These are phyloP conservation scores for Oedothorax gibbosus DNA, from an alignment of 1,140 invertebrate genomes.

Conservation along the genomic window DNA sequence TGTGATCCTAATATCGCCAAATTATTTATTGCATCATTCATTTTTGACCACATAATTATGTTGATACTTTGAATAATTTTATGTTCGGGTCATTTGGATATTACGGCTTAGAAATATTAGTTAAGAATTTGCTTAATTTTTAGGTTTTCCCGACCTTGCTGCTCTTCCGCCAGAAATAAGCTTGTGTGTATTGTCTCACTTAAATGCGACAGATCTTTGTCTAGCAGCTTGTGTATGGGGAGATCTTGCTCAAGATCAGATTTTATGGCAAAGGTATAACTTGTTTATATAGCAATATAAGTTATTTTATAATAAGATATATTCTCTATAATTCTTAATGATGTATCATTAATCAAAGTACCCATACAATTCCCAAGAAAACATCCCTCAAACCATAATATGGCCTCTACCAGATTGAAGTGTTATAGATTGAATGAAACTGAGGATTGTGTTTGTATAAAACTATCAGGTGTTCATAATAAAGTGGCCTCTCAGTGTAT, in stretches of 20 bases:
- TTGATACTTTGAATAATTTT: too few relatives aligned
- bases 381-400: too few relatives aligned
- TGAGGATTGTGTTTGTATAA: too few relatives aligned
- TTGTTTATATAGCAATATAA: neutral
- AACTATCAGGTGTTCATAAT: too few relatives aligned
- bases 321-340: too few relatives aligned
- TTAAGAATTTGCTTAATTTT: slow-evolving; percentile 7
- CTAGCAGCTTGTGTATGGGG: slow-evolving; percentile 73
- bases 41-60: neutral
- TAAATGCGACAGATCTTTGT: slow-evolving; percentile 73
- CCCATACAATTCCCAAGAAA: too few relatives aligned
- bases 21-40: neutral
- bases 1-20: too few relatives aligned
- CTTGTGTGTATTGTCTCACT: slow-evolving; percentile 70
- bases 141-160: slow-evolving; percentile 70
- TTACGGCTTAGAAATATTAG: neutral
- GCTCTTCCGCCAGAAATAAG: slow-evolving; percentile 71
- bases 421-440: too few relatives aligned
- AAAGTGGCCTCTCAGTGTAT: too few relatives aligned
- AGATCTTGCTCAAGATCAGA: slow-evolving; percentile 71
- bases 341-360: too few relatives aligned
- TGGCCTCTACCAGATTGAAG: too few relatives aligned
- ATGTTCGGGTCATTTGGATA: too few relatives aligned
- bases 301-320: neutral
- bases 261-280: slow-evolving; percentile 71